A percentile compares a stretch with the other conserved stretches of the same genome.
Evolutionary conservation across 2,888 invertebrate genomes (phyloP).

Genomic region (Dorcus parallelipipedus): DNA sequence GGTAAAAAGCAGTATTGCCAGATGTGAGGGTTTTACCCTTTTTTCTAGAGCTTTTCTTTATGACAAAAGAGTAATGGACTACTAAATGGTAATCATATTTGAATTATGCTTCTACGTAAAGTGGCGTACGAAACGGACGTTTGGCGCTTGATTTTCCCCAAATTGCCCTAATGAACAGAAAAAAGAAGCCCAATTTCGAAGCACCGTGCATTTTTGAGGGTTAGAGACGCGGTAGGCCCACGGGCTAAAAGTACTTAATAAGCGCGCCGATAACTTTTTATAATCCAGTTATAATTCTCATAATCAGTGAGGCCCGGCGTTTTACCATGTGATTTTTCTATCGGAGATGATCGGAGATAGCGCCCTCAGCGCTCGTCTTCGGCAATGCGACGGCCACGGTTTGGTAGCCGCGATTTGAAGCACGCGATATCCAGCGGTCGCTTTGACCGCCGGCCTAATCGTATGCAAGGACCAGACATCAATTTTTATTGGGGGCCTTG

Average conservation of each 20-base stretch:
- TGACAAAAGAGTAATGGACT: too few species aligned
- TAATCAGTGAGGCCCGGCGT: constrained; percentile 12
- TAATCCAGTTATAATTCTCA: constrained; percentile 13
- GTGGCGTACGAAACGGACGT: too few species aligned
- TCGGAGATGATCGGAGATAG: constrained; percentile 16
- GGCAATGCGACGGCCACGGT: constrained; percentile 18
- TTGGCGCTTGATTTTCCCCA: too few species aligned
- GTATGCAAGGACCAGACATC: constrained; percentile 25
- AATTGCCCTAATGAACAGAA: too few species aligned
- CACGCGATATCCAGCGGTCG: constrained; percentile 23
- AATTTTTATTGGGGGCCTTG: constrained; percentile 24
- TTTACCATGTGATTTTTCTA: constrained; percentile 8
- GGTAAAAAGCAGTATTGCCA: too few species aligned
- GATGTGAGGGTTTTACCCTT: too few species aligned
- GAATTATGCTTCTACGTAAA: too few species aligned
- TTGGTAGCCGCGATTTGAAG: constrained; percentile 25
- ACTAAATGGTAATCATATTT: too few species aligned
- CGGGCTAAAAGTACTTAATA: constrained; percentile 1
- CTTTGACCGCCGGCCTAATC: constrained; percentile 24
- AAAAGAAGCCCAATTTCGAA: too few species aligned
- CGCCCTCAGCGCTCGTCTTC: constrained; percentile 17
- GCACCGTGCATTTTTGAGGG: too few species aligned
- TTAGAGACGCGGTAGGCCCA: not conserved
- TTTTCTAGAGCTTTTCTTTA: too few species aligned
- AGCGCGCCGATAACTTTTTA: not conserved